Percentiles rank a stretch among this genome's conserved stretches.
Conservation (phyloP, 2,797 vertebrate species). For the Acanthurus lineatus region DNA sequence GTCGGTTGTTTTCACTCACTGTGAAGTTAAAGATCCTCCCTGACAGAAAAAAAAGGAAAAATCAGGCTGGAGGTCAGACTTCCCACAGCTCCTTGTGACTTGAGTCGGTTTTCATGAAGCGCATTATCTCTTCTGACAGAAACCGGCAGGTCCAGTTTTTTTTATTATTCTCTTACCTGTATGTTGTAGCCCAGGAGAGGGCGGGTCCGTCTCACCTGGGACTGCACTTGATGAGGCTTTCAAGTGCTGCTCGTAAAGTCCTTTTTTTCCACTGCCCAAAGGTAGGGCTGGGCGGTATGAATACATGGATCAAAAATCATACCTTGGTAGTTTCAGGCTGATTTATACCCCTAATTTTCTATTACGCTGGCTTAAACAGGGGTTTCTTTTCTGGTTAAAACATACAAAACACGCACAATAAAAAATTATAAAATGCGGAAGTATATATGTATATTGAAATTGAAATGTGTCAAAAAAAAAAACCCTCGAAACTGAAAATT, state of each 20-base stretch:
- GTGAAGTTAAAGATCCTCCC: slow-evolving; percentile 19
- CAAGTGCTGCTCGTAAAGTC: slow-evolving; percentile 25
- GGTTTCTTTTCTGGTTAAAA: too few species aligned
- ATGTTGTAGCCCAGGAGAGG: neutral
- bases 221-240: slow-evolving; percentile 40
- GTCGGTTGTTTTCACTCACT: slow-evolving; percentile 14
- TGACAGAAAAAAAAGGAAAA: neutral
- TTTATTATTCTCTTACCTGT: slow-evolving; percentile 16
- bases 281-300: too few species aligned
- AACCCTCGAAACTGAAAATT: too few species aligned
- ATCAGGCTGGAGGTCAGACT: neutral
- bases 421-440: too few species aligned
- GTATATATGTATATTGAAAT: too few species aligned
- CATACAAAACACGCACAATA: too few species aligned
- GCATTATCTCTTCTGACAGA: accelerated
- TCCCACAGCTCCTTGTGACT: neutral
- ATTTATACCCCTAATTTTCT: too few species aligned
- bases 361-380: too few species aligned
- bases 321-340: too few species aligned
- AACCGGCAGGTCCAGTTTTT: slow-evolving; percentile 16
- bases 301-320: too few species aligned
- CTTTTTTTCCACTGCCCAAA: too few species aligned
- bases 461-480: too few species aligned
- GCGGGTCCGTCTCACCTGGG: slow-evolving; percentile 46
- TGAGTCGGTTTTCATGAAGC: neutral